These are phyloP conservation scores for Drosophila simulans DNA, from an alignment of 1,140 invertebrate species.

Conservation along the genomic window DNA sequence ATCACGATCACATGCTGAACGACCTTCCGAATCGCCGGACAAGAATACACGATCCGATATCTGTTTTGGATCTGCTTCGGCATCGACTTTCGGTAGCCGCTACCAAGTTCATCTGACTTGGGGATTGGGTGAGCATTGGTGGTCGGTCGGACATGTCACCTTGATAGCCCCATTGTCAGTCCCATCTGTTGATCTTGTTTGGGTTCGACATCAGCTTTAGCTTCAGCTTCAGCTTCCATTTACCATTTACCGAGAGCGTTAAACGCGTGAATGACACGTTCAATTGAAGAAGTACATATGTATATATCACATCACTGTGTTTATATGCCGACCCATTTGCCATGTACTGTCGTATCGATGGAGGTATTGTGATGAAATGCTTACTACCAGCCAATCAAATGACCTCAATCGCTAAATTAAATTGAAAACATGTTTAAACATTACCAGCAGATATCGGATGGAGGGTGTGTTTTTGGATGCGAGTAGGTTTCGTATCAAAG, in stretches of 20 bases:
- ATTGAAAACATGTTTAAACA: conserved; percentile 62
- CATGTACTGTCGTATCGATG: conserved; percentile 13
- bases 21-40: conserved; percentile 27
- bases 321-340: conserved; percentile 14
- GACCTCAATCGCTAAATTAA: conserved; percentile 77
- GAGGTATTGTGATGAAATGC: conserved; percentile 46
- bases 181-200: conserved; percentile 52
- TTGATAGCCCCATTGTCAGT: conserved; percentile 48
- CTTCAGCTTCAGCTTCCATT: conserved; percentile 21
- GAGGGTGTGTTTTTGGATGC: conserved; percentile 1
- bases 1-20: conserved; percentile 19
- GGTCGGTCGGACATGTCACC: conserved; percentile 45
- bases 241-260: conserved; percentile 49
- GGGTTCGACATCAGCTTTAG: conserved; percentile 7
- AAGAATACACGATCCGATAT: conserved; percentile 46
- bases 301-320: not conserved
- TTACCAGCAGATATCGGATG: conserved; percentile 25
- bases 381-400: conserved; percentile 69
- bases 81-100: conserved; percentile 26
- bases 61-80: conserved; percentile 17
- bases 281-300: conserved; percentile 55
- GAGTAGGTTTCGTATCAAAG: too few species aligned
- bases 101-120: conserved; percentile 31
- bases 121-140: conserved; percentile 25
- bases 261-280: conserved; percentile 79